Percentiles rank a stretch among this genome's conserved stretches.
Conservation (phyloP, 1,140 invertebrate genomes). For the Leptoteleia sp. region DNA sequence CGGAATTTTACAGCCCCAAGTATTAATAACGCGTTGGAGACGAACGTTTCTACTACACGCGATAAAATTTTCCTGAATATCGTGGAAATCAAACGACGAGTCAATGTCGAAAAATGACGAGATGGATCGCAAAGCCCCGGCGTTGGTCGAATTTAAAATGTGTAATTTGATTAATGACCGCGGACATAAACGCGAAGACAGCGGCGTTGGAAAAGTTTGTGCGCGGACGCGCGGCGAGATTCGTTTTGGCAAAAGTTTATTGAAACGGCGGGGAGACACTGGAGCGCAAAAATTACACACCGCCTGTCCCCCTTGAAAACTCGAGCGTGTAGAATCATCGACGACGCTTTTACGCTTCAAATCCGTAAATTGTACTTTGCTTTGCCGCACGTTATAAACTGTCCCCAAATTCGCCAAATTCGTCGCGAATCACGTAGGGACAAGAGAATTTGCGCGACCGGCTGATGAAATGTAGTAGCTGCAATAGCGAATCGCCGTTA, state of each 20-base stretch:
- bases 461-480: slow-evolving; percentile 37
- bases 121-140: no score
- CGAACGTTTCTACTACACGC: no score
- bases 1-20: no score
- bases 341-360: slow-evolving; percentile 34
- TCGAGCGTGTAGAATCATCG: slow-evolving; percentile 36
- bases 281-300: slow-evolving; percentile 24
- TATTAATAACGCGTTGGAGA: no score
- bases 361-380: slow-evolving; percentile 50
- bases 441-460: slow-evolving; percentile 48
- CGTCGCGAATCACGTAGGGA: slow-evolving; percentile 58
- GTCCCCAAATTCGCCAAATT: slow-evolving; percentile 58
- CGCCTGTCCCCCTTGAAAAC: slow-evolving; percentile 38
- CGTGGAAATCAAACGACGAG: no score
- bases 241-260: slow-evolving; percentile 39
- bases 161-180: slow-evolving; percentile 33
- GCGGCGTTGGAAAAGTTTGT: slow-evolving; percentile 9
- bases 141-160: neutral
- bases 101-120: no score
- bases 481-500: slow-evolving; percentile 55
- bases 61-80: no score
- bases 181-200: slow-evolving; percentile 24
- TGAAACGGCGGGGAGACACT: slow-evolving; percentile 26
- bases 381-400: slow-evolving; percentile 34
- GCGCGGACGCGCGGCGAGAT: slow-evolving; percentile 14